Evolutionary conservation across 2,797 vertebrate species (phyloP).

Genomic region (Chromis chromis): DNA sequence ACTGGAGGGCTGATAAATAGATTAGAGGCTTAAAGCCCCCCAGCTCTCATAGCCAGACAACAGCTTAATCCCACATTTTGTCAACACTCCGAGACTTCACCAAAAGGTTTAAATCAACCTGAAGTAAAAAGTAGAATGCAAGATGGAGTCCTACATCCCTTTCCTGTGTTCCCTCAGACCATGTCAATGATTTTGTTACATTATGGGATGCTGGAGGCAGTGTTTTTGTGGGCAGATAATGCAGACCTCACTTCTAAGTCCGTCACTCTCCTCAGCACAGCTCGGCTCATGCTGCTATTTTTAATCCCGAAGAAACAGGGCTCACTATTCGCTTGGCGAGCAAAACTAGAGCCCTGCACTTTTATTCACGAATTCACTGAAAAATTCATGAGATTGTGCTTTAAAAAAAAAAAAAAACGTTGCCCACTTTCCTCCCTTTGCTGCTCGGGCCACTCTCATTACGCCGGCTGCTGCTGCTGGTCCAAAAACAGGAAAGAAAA

Average conservation of each 20-base stretch:
- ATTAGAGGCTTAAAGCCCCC: slow-evolving; percentile 9
- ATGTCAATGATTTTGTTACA: slow-evolving; percentile 8
- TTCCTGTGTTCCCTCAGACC: neutral
- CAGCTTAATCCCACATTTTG: slow-evolving; percentile 20
- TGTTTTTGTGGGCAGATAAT: slow-evolving; percentile 61
- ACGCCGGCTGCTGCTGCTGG: slow-evolving; percentile 3
- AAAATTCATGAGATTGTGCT: slow-evolving; percentile 83
- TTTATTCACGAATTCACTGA: slow-evolving; percentile 80
- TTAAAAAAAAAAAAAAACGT: slow-evolving; percentile 46
- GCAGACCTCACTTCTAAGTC: slow-evolving; percentile 57
- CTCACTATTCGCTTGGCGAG: slow-evolving; percentile 68
- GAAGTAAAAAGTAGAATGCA: neutral
- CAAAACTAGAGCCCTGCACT: slow-evolving; percentile 73
- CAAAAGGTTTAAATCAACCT: neutral
- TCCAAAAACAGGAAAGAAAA: slow-evolving; percentile 23
- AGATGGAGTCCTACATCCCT: slow-evolving; percentile 2
- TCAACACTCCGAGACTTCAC: neutral
- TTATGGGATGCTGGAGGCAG: slow-evolving; percentile 28
- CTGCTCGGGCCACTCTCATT: slow-evolving; percentile 33
- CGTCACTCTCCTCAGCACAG: slow-evolving; percentile 49
- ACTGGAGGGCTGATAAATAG: slow-evolving; percentile 2
- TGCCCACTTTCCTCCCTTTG: slow-evolving; percentile 50
- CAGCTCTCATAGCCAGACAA: slow-evolving; percentile 22
- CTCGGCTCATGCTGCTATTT: slow-evolving; percentile 78
- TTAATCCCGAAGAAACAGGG: slow-evolving; percentile 73